phyloP scores from a whole-genome alignment of 2,888 invertebrate genomes.

The Platycheirus albimanus region DNA sequence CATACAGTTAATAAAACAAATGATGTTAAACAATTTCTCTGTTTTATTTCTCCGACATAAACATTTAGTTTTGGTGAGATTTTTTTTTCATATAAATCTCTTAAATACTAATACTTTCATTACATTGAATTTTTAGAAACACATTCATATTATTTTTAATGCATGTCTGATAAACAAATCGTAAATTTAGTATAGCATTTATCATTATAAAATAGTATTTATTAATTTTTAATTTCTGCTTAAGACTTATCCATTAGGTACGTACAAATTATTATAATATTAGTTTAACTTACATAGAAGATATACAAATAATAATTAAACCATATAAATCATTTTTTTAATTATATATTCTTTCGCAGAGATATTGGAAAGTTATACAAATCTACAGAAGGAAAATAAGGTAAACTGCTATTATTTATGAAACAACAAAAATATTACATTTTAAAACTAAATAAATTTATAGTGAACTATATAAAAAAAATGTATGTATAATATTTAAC shows the following conservation, averaged over 20 bases:
- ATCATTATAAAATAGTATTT: slow-evolving; percentile 19
- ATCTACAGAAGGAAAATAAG: slow-evolving; percentile 21
- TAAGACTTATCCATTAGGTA: slow-evolving; percentile 57
- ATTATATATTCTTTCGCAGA: slow-evolving; percentile 16
- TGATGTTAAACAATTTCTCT: too few relatives aligned
- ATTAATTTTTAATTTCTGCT: slow-evolving; percentile 30
- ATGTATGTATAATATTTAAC: slow-evolving; percentile 76
- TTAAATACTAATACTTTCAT: slow-evolving; percentile 53
- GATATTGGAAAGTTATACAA: slow-evolving; percentile 40
- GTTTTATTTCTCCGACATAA: slow-evolving; percentile 30
- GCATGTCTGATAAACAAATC: slow-evolving; percentile 27
- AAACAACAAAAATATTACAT: slow-evolving; percentile 26
- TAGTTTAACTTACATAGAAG: slow-evolving; percentile 43
- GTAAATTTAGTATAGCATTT: slow-evolving; percentile 58
- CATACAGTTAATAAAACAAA: too few relatives aligned
- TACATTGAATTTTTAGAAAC: slow-evolving; percentile 41
- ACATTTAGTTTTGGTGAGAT: slow-evolving; percentile 61
- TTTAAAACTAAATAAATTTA: slow-evolving; percentile 62
- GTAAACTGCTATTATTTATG: slow-evolving; percentile 32
- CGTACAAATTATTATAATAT: slow-evolving; percentile 46
- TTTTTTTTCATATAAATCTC: slow-evolving; percentile 33
- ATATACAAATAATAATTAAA: slow-evolving; percentile 21
- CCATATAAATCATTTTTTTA: slow-evolving; percentile 36
- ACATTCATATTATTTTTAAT: slow-evolving; percentile 12
- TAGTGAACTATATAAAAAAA: slow-evolving; percentile 50